phyloP scores from a whole-genome alignment of 2,113 vertebrate genomes.

The Cephalopterus ornatus region DNA sequence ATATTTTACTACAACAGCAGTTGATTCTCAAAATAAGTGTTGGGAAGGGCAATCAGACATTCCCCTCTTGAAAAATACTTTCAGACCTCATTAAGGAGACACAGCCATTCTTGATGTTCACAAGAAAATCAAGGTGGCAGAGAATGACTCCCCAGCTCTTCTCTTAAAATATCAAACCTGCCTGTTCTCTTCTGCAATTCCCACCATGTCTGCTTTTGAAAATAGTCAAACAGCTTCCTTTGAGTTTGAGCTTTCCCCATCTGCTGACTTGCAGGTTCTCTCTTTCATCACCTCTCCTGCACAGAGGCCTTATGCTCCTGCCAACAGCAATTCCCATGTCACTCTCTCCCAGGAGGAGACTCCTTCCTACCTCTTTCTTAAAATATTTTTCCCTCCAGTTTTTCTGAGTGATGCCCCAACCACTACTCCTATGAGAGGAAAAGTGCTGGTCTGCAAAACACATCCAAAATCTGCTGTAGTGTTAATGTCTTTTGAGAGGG shows the following conservation, averaged over 20 bases:
- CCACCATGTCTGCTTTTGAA: background rate
- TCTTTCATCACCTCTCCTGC: background rate
- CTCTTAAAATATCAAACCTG: background rate
- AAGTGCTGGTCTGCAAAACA: background rate
- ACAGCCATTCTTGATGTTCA: background rate
- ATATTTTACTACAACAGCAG: background rate
- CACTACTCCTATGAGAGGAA: background rate
- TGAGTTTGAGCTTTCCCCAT: background rate
- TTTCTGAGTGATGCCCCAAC: background rate
- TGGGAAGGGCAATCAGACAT: background rate
- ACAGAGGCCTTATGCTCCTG: background rate
- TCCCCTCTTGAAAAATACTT: background rate
- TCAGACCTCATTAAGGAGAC: background rate
- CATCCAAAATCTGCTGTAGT: accelerated
- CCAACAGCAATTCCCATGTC: background rate
- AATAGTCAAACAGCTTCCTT: background rate
- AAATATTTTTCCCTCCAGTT: background rate
- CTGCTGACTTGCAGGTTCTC: background rate
- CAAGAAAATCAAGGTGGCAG: background rate
- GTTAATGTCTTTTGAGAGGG: background rate
- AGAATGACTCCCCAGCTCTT: background rate
- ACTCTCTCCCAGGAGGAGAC: background rate
- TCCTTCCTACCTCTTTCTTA: background rate
- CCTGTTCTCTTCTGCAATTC: background rate
- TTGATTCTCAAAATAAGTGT: conserved; percentile 15